These are phyloP conservation scores for Otolemur garnettii DNA, from an alignment of 2,113 vertebrate genomes.

Conservation along the genomic window DNA sequence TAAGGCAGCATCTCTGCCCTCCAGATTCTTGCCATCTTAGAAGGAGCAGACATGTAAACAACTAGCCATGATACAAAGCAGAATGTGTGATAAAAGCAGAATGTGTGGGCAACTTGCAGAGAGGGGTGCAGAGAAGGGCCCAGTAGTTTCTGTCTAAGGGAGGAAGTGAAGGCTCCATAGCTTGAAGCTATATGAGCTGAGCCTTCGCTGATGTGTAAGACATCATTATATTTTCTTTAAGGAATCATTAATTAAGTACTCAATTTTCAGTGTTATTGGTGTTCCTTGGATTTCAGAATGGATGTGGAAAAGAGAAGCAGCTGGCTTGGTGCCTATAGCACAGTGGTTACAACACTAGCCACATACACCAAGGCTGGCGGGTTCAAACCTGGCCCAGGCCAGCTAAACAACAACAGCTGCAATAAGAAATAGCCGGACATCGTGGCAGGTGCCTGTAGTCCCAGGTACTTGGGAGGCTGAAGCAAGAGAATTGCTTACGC, in stretches of 20 bases:
- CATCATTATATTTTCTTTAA: background rate
- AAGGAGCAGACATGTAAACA: background rate
- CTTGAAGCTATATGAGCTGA: background rate
- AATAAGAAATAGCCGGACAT: too few species aligned
- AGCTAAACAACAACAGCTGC: too few species aligned
- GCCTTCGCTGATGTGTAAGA: background rate
- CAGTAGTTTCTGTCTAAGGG: background rate
- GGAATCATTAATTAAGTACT: background rate
- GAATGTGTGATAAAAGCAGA: accelerated
- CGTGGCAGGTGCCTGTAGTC: too few species aligned
- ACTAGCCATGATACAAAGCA: accelerated
- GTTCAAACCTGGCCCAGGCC: too few species aligned
- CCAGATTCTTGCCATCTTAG: accelerated
- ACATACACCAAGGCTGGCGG: too few species aligned
- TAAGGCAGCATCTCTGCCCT: accelerated
- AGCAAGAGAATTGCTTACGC: too few species aligned
- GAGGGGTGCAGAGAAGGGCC: background rate
- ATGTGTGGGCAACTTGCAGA: accelerated
- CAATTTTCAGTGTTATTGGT: background rate
- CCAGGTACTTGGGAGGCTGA: too few species aligned
- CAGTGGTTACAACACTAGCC: too few species aligned
- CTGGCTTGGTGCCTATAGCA: too few species aligned
- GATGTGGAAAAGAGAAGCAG: background rate
- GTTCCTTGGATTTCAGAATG: background rate
- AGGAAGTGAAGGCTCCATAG: too few species aligned